Evolutionary conservation across 1,140 invertebrate species (phyloP), one percentile per base, ranked within the genome.

Genomic region (Cecropterus lyciades): DNA sequence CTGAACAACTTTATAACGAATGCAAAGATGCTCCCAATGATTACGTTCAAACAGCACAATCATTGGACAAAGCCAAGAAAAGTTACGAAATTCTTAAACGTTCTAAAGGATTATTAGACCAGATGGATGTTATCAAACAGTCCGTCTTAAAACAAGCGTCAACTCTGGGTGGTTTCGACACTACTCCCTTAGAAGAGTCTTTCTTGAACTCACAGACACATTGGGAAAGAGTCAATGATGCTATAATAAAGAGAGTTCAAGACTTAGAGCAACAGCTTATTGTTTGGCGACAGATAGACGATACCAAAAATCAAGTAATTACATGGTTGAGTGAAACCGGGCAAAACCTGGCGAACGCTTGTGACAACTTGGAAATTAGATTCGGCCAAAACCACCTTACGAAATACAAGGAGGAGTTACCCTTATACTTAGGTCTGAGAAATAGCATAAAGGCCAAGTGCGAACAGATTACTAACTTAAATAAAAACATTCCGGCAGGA

Each of bases 271-370:
- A 97, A 0, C 97, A 98, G 84, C 92, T 96, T 0, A 95, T 97
- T 4, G 96, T 98, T 49, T 98, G 98, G 97, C 97, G 97, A 72
- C 97, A 98, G 85, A 96, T 99, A 5, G 96, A 98, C 60, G 96
- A 97, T 68, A 94, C 95, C 0, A 97, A 97, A 79, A 95, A 96
- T 70, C 96, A 98, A 80, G 92, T 99, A 11, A 87, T 96, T 0
- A 94, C 94, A 27, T 99, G 98, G 98, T 80, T 98, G 3, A 95
- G 94, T 65, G 95, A 97, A 72, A 98, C 96, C 7, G 95, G 96
- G 69, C 94, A 95, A 73, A 94, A 94, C 20, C 89, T 99, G 3
- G 94, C 94, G 20, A 94, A 95, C 79, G 95, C 96, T 63, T 94
- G 95, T 20, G 95, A 96, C 76, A 95, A 96, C 80, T 94, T 96